Evolutionary conservation across 1,140 invertebrate species (phyloP).

Genomic region (Phymorhynchus buccinoides): DNA sequence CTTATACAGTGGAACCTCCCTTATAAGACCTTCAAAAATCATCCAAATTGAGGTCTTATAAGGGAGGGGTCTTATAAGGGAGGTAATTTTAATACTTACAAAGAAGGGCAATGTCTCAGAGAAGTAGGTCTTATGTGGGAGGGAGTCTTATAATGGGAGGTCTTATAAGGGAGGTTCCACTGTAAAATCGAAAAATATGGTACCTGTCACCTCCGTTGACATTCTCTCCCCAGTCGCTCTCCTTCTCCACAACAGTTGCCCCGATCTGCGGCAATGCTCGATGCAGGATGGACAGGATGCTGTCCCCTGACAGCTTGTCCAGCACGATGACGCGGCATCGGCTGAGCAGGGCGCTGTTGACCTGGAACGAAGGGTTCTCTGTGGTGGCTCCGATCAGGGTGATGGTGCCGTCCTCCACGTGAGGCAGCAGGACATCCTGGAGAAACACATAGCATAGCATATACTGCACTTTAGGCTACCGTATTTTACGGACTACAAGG

Average conservation of each 20-base stretch:
- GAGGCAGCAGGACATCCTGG: conserved; percentile 83
- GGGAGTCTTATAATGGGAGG: no score
- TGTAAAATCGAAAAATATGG: not conserved
- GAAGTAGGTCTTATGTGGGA: no score
- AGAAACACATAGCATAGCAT: no score
- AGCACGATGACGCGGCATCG: conserved; percentile 81
- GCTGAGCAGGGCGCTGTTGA: conserved; percentile 86
- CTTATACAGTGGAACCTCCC: no score
- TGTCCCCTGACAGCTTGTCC: conserved; percentile 79
- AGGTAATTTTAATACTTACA: no score
- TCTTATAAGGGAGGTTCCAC: no score
- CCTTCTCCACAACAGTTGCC: not conserved
- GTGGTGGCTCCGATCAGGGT: conserved; percentile 88
- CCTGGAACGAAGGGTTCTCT: conserved; percentile 89
- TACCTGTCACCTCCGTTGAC: not conserved
- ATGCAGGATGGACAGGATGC: conserved; percentile 79
- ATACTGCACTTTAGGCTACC: no score
- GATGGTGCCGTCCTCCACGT: conserved; percentile 87
- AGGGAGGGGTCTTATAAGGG: no score
- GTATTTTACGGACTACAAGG: no score
- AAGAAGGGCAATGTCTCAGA: no score
- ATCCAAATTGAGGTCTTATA: no score
- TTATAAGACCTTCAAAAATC: no score
- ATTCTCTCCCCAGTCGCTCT: not conserved
- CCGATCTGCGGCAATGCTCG: conserved; percentile 75